phyloP scores from a whole-genome alignment of 2,888 invertebrate genomes.

The Calameuta pallipes region DNA sequence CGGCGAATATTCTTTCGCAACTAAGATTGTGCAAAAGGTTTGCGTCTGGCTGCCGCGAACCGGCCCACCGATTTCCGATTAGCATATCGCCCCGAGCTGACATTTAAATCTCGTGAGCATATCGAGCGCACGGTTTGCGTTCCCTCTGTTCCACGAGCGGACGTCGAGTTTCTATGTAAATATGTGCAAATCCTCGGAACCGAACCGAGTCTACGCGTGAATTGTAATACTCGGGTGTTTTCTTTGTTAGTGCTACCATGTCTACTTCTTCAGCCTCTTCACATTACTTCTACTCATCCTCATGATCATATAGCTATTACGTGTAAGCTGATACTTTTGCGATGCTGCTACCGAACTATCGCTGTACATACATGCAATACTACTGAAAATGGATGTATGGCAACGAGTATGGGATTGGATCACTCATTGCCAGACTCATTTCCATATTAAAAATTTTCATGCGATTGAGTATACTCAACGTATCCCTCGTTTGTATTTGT shows the following conservation, averaged over 20 bases:
- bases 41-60: background rate
- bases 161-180: constrained; percentile 27
- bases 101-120: constrained; percentile 9
- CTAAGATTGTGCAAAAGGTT: background rate
- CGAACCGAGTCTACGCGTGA: background rate
- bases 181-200: constrained; percentile 24
- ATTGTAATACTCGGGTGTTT: background rate
- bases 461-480: too few species aligned
- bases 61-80: constrained; percentile 8
- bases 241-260: background rate
- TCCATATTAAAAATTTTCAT: too few species aligned
- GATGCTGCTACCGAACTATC: too few species aligned
- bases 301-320: background rate
- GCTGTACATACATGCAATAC: too few species aligned
- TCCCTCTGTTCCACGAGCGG: background rate
- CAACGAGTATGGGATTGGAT: too few species aligned
- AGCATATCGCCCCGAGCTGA: constrained; percentile 11
- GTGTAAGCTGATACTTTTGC: background rate
- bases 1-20: constrained; percentile 3
- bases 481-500: background rate
- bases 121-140: constrained; percentile 1
- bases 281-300: background rate
- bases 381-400: too few species aligned
- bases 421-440: too few species aligned
- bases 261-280: background rate